Evolutionary conservation across 2,888 invertebrate genomes (phyloP).

Genomic region (Neoascia interrupta): DNA sequence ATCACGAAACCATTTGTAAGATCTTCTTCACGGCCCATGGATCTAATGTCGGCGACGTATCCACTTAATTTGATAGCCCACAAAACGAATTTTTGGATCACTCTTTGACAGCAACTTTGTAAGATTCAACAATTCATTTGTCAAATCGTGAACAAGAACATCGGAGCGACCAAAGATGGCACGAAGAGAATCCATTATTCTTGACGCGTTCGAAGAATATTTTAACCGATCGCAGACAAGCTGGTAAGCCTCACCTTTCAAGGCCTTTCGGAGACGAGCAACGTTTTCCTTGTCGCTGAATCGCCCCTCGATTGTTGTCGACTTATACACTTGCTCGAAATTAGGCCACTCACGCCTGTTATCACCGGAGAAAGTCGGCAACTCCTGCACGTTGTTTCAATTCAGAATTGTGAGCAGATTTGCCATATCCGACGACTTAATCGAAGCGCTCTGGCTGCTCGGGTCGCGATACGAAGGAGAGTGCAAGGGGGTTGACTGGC

Average conservation of each 20-base stretch:
- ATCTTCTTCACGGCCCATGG: background rate
- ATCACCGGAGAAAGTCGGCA: constrained; percentile 1
- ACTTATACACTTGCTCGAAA: background rate
- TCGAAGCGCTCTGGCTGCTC: too few species aligned
- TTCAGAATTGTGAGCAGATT: background rate
- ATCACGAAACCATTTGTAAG: background rate
- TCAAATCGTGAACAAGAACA: background rate
- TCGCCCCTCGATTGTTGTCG: too few species aligned
- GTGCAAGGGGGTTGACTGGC: too few species aligned
- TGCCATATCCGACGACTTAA: too few species aligned
- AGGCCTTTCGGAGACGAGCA: background rate
- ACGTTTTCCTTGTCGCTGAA: background rate
- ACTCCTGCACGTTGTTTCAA: constrained; percentile 8
- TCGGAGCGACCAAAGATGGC: too few species aligned
- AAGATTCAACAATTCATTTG: background rate
- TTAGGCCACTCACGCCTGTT: constrained; percentile 7
- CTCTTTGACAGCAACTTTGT: background rate
- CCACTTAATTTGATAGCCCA: too few species aligned
- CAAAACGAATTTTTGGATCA: background rate
- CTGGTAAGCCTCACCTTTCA: constrained; percentile 1
- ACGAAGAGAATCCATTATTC: background rate
- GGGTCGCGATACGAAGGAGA: too few species aligned
- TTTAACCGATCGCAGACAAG: background rate
- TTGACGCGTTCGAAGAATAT: background rate
- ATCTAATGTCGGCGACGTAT: background rate